Evolutionary conservation across 2,888 invertebrate genomes (phyloP).

Genomic region (Melipona bicolor): DNA sequence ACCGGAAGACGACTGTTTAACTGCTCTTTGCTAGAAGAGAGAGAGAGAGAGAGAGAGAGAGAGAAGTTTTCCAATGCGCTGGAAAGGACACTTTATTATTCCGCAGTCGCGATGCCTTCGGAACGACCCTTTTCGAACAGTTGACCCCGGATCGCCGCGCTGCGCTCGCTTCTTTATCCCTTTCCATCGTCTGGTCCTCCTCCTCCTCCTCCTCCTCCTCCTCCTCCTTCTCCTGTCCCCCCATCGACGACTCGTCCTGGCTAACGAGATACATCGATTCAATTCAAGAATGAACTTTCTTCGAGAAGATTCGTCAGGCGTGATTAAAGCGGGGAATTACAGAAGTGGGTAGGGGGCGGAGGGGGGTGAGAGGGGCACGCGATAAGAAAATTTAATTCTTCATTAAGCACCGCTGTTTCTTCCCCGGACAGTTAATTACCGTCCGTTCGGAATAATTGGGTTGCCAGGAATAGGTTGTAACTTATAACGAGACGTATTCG

Average conservation of each 20-base stretch:
- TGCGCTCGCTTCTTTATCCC: constrained; percentile 40
- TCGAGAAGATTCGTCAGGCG: constrained; percentile 71
- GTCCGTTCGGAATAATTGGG: constrained; percentile 65
- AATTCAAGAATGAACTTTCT: constrained; percentile 71
- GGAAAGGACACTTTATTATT: constrained; percentile 66
- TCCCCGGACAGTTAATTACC: constrained; percentile 68
- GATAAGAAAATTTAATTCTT: constrained; percentile 80
- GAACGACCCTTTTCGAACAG: constrained; percentile 49
- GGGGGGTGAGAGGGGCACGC: constrained; percentile 69
- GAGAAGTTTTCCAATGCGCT: constrained; percentile 49
- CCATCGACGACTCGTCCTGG: constrained; percentile 19
- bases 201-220: not conserved
- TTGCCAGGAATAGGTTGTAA: constrained; percentile 47
- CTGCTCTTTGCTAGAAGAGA: constrained; percentile 15
- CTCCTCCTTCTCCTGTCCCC: not conserved
- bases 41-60: no score
- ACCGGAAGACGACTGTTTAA: constrained; percentile 47
- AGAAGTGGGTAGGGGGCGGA: constrained; percentile 24
- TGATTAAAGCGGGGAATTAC: constrained; percentile 77
- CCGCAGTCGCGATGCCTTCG: constrained; percentile 46
- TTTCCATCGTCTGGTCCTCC: constrained; percentile 37
- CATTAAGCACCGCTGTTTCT: constrained; percentile 72
- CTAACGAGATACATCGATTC: constrained; percentile 77
- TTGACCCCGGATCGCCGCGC: constrained; percentile 47
- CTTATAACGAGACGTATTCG: constrained; percentile 61